A percentile compares a stretch with the other conserved stretches of the same genome.
phyloP scores from a whole-genome alignment of 2,888 invertebrate genomes.

The Argynnis bischoffii region DNA sequence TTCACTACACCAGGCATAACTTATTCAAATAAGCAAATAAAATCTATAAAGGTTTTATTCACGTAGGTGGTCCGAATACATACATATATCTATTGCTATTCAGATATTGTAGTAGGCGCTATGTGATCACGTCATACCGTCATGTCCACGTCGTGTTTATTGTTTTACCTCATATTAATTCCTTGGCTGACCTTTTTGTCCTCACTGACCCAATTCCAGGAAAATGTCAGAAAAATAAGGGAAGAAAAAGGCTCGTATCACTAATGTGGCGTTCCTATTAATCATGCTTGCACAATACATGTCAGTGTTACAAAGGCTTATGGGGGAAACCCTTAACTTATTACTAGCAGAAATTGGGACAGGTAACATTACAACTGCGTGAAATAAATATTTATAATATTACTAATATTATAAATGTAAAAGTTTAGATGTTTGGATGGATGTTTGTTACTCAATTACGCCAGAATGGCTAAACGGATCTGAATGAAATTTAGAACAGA shows the following conservation, averaged over 20 bases:
- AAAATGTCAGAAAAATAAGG: slow-evolving; percentile 60
- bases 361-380: slow-evolving; percentile 15
- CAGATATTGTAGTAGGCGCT: slow-evolving; percentile 7
- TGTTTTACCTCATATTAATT: slow-evolving; percentile 38
- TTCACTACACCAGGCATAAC: slow-evolving; percentile 18
- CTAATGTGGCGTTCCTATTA: slow-evolving; percentile 69
- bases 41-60: slow-evolving; percentile 30
- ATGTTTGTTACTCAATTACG: too few species aligned
- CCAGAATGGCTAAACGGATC: too few species aligned
- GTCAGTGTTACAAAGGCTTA: slow-evolving; percentile 59
- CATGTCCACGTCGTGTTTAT: slow-evolving; percentile 28
- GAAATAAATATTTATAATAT: background rate
- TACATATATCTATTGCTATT: slow-evolving; percentile 10
- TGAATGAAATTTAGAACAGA: too few species aligned
- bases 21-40: slow-evolving; percentile 33
- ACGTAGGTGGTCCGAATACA: slow-evolving; percentile 30
- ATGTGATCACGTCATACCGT: slow-evolving; percentile 15
- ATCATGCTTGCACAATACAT: slow-evolving; percentile 76
- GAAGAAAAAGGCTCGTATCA: slow-evolving; percentile 62
- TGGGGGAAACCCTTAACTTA: slow-evolving; percentile 64
- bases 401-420: too few species aligned
- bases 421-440: too few species aligned
- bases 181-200: slow-evolving; percentile 48
- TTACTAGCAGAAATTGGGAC: slow-evolving; percentile 32
- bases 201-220: slow-evolving; percentile 63